Percentiles rank a stretch among this genome's conserved stretches.
These are phyloP conservation scores for Zosterops hypoxanthus DNA, from an alignment of 2,113 vertebrate genomes.

Conservation along the genomic window DNA sequence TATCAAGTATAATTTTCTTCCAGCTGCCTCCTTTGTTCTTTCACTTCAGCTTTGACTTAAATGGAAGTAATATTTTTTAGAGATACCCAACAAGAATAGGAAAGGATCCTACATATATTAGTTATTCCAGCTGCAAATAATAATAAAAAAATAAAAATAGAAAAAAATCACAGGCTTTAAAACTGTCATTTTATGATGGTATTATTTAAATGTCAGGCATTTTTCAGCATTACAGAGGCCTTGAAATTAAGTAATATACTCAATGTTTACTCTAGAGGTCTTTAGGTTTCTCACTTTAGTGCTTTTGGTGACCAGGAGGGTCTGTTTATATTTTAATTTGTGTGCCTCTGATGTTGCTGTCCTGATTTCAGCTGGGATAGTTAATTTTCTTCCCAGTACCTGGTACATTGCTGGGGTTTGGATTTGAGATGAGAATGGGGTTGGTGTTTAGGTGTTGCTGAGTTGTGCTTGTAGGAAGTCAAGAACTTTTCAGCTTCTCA, in stretches of 20 bases:
- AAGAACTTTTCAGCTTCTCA: neutral
- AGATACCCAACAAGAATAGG: neutral
- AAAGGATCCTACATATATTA: neutral
- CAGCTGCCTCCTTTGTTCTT: neutral
- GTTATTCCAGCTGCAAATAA: neutral
- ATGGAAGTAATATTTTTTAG: neutral
- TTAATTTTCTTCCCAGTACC: neutral
- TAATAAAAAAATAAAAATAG: neutral
- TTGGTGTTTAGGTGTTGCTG: neutral
- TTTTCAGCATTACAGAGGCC: neutral
- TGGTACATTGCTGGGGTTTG: neutral
- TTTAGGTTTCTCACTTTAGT: neutral
- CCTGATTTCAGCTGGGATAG: neutral
- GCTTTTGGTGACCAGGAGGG: neutral
- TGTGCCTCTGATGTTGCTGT: neutral
- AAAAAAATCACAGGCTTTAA: neutral
- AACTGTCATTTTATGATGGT: neutral
- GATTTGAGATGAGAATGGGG: neutral
- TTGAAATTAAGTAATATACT: neutral
- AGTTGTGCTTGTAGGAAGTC: neutral
- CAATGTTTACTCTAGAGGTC: neutral
- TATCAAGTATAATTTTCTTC: neutral
- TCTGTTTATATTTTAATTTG: neutral
- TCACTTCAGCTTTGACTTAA: neutral
- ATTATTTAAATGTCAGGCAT: neutral